phyloP scores from a whole-genome alignment of 2,888 invertebrate species.

The Bellardia pandia region DNA sequence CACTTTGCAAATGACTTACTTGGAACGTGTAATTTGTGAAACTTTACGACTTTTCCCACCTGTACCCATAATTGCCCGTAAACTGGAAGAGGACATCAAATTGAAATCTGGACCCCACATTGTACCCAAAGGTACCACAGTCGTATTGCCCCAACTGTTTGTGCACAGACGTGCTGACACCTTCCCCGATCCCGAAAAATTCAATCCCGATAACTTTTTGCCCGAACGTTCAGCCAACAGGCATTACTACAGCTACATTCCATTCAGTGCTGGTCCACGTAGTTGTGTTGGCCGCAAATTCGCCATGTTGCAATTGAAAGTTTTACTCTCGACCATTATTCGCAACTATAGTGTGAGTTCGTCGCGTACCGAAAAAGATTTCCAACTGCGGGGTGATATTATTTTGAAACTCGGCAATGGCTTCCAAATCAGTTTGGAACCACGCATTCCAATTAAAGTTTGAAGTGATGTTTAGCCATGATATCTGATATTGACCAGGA shows the following conservation, averaged over 20 bases:
- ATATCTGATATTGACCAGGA: background rate
- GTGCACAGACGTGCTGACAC: slow-evolving; percentile 88
- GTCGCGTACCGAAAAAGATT: slow-evolving; percentile 87
- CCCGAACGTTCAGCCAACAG: slow-evolving; percentile 90
- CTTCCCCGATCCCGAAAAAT: slow-evolving; percentile 89
- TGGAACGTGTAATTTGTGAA: slow-evolving; percentile 91
- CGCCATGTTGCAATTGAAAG: slow-evolving; percentile 90
- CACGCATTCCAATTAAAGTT: slow-evolving; percentile 82
- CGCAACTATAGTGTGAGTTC: slow-evolving; percentile 89
- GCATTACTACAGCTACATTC: slow-evolving; percentile 91
- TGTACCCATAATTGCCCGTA: slow-evolving; percentile 91
- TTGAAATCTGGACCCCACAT: slow-evolving; percentile 86
- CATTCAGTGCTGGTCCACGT: slow-evolving; percentile 92
- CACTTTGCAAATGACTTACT: slow-evolving; percentile 91
- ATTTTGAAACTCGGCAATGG: slow-evolving; percentile 90
- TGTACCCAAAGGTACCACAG: slow-evolving; percentile 89
- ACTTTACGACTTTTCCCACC: slow-evolving; percentile 91
- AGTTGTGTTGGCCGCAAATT: slow-evolving; percentile 92
- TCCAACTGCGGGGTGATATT: slow-evolving; percentile 89
- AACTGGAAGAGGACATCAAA: slow-evolving; percentile 88
- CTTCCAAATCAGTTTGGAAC: slow-evolving; percentile 88
- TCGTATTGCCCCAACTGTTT: slow-evolving; percentile 88
- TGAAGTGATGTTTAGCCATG: background rate
- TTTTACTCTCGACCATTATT: slow-evolving; percentile 89
- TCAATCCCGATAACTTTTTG: slow-evolving; percentile 92